These are phyloP conservation scores for Nebria ingens DNA, from an alignment of 1,140 invertebrate species.

Conservation along the genomic window DNA sequence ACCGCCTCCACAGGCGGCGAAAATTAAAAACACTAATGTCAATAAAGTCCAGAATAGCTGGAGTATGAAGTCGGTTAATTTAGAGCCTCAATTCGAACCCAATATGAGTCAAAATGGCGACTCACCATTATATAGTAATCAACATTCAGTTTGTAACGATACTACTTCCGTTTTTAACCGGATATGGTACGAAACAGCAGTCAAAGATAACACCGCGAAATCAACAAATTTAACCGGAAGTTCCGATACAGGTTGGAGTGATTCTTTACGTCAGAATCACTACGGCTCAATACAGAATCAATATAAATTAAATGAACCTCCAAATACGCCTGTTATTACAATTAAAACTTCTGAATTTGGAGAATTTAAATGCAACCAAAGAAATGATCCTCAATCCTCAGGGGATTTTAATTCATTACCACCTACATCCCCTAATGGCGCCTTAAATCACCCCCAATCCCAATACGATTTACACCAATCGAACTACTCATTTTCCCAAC, in stretches of 20 bases:
- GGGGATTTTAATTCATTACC: not conserved
- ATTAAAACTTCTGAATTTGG: slow-evolving; percentile 21
- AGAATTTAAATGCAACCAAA: slow-evolving; percentile 23
- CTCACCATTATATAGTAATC: not conserved
- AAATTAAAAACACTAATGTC: slow-evolving; percentile 3
- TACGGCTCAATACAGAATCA: slow-evolving; percentile 28
- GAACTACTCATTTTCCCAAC: slow-evolving; percentile 26
- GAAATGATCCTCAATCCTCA: not conserved
- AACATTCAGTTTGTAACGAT: slow-evolving; percentile 22
- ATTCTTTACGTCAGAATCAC: slow-evolving; percentile 20
- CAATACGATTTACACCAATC: slow-evolving; percentile 18
- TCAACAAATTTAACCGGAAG: slow-evolving; percentile 23
- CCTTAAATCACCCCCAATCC: slow-evolving; percentile 14
- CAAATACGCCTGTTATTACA: slow-evolving; percentile 13
- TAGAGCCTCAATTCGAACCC: not conserved
- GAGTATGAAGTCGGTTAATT: not conserved
- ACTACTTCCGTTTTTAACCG: slow-evolving; percentile 36
- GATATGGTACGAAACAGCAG: slow-evolving; percentile 34
- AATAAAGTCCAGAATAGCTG: slow-evolving; percentile 16
- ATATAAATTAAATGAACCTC: slow-evolving; percentile 12
- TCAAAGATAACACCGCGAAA: slow-evolving; percentile 20
- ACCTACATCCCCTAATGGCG: slow-evolving; percentile 12
- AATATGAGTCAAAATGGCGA: not conserved
- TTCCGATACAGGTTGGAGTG: slow-evolving; percentile 25
- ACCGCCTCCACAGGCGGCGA: not conserved